These are phyloP conservation scores for Salvelinus sp. DNA, from an alignment of 2,113 vertebrate species.

Conservation along the genomic window DNA sequence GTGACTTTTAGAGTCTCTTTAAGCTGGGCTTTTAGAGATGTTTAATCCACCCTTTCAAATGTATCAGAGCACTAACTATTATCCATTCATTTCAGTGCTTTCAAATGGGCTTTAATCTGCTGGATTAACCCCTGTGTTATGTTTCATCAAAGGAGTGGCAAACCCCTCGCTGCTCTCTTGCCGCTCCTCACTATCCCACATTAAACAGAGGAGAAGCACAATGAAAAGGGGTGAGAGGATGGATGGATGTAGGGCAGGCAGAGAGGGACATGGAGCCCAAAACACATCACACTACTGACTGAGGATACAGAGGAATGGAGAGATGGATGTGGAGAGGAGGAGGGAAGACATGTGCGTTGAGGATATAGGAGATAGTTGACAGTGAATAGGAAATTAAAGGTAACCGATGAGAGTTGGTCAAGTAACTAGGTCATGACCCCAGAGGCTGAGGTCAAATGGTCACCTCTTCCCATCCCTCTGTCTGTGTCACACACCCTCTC, in stretches of 20 bases:
- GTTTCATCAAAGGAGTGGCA: conserved; percentile 48
- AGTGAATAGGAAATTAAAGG: neutral
- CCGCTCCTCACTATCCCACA: neutral
- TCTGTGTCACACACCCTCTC: too few species aligned
- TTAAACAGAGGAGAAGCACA: neutral
- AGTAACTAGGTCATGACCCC: neutral
- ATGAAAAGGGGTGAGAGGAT: neutral
- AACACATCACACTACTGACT: neutral
- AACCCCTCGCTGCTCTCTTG: neutral
- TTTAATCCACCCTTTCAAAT: conserved; percentile 40
- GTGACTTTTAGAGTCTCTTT: conserved; percentile 34
- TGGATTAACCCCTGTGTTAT: conserved; percentile 63
- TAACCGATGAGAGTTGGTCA: neutral
- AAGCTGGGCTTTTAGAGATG: conserved; percentile 21
- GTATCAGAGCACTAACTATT: conserved; percentile 39
- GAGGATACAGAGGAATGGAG: neutral
- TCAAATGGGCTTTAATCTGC: conserved; percentile 29
- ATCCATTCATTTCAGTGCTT: conserved; percentile 27
- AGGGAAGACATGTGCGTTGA: neutral
- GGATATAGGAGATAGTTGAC: neutral
- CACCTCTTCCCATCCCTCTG: neutral
- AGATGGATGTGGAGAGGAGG: neutral
- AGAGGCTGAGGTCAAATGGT: neutral
- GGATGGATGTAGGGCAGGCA: neutral
- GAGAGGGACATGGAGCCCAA: neutral